Evolutionary conservation across 2,797 vertebrate species (phyloP).

Genomic region (Melopsittacus undulatus): DNA sequence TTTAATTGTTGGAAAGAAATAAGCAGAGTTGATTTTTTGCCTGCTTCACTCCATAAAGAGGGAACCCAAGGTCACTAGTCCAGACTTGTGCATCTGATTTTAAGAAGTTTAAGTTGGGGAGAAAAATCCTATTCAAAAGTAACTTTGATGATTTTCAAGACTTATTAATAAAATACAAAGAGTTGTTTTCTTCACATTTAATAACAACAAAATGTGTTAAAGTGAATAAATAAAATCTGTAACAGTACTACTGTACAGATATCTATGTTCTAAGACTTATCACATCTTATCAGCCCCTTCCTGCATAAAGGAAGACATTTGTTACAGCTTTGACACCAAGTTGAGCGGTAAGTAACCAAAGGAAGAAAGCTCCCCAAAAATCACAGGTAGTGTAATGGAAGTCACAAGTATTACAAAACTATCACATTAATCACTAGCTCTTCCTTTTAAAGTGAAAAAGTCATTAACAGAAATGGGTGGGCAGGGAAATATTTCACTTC

Average conservation of each 20-base stretch:
- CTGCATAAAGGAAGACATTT: neutral
- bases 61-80: neutral
- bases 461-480: neutral
- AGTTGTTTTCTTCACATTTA: neutral
- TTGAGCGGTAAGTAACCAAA: neutral
- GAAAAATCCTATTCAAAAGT: neutral
- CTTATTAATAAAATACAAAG: neutral
- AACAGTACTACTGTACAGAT: neutral
- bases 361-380: neutral
- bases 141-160: neutral
- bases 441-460: conserved; percentile 6
- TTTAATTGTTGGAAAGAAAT: neutral
- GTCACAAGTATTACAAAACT: neutral
- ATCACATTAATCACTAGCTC: neutral
- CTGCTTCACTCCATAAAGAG: neutral
- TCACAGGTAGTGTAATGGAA: neutral
- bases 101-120: neutral
- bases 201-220: neutral
- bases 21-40: neutral
- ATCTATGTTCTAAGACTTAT: neutral
- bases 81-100: neutral
- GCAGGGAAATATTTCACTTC: neutral
- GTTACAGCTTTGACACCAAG: neutral
- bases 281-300: conserved; percentile 4
- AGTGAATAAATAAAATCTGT: neutral